Percentiles rank a stretch among this genome's conserved stretches.
These are phyloP conservation scores for Mormyrops boulengeri DNA, from an alignment of 2,797 vertebrate genomes.

Conservation along the genomic window DNA sequence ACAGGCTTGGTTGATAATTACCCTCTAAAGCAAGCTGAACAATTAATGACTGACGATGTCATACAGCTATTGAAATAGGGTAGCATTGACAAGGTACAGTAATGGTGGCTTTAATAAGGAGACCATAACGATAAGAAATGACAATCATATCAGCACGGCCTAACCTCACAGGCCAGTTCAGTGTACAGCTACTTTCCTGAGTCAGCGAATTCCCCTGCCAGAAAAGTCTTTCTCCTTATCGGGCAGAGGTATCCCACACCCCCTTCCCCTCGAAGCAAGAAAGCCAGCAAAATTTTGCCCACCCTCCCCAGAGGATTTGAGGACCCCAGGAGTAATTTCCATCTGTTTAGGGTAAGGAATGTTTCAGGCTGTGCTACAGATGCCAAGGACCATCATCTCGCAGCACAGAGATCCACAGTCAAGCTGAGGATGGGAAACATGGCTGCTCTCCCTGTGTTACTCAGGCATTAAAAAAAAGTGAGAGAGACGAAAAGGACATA, in stretches of 20 bases:
- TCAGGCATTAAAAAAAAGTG: neutral
- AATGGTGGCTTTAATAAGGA: neutral
- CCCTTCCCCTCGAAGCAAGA: neutral
- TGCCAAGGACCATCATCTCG: neutral
- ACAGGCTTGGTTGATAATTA: neutral
- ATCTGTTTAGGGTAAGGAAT: neutral
- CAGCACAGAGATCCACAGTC: neutral
- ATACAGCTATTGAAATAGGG: neutral
- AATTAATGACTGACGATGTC: neutral
- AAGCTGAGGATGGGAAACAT: neutral
- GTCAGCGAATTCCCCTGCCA: neutral
- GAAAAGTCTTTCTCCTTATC: neutral
- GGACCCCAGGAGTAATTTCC: neutral
- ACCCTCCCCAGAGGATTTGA: constrained; percentile 9
- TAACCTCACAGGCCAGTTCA: neutral
- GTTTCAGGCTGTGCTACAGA: neutral
- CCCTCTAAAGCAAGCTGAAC: neutral
- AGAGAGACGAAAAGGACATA: neutral
- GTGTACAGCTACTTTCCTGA: neutral
- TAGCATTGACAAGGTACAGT: neutral
- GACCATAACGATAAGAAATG: neutral
- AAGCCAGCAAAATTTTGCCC: neutral
- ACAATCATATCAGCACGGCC: neutral
- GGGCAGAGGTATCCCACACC: neutral
- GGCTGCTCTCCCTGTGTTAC: neutral